These are phyloP conservation scores for Aix galericulata DNA, from an alignment of 2,113 vertebrate genomes.

Conservation along the genomic window DNA sequence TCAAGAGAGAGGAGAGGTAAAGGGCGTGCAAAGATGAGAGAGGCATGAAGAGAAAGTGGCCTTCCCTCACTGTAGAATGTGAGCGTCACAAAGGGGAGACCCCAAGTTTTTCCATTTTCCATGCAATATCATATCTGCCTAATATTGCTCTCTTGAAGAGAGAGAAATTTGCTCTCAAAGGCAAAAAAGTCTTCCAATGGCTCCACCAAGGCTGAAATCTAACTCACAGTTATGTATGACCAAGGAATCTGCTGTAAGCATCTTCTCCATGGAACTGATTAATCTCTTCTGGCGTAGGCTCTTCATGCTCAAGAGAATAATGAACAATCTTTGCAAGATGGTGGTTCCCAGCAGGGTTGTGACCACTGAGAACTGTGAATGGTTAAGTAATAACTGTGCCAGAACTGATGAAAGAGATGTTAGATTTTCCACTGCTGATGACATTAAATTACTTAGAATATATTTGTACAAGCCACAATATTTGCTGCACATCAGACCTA, in stretches of 20 bases:
- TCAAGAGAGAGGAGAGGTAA: not conserved
- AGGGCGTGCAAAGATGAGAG: not conserved
- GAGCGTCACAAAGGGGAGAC: not conserved
- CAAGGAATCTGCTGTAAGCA: not conserved
- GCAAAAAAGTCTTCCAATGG: not conserved
- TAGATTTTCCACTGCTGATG: not conserved
- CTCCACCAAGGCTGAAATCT: not conserved
- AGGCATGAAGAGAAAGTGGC: not conserved
- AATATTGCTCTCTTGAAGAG: not conserved
- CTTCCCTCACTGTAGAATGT: not conserved
- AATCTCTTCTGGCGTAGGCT: constrained; percentile 25
- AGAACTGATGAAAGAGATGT: not conserved
- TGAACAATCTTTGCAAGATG: constrained; percentile 8
- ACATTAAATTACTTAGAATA: not conserved
- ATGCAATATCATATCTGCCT: not conserved
- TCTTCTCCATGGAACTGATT: constrained; percentile 9
- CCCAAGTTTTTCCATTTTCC: not conserved
- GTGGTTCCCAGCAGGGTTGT: not conserved
- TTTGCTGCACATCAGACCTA: not conserved
- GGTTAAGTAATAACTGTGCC: not conserved
- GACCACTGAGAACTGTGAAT: not conserved
- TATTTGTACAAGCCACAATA: not conserved
- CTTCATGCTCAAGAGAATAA: constrained; percentile 39
- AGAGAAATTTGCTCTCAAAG: too few relatives aligned
- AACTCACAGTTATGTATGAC: not conserved